Evolutionary conservation across 2,797 vertebrate genomes (phyloP), one percentile per base, ranked within the genome.

Genomic region (Microhierax caerulescens): DNA sequence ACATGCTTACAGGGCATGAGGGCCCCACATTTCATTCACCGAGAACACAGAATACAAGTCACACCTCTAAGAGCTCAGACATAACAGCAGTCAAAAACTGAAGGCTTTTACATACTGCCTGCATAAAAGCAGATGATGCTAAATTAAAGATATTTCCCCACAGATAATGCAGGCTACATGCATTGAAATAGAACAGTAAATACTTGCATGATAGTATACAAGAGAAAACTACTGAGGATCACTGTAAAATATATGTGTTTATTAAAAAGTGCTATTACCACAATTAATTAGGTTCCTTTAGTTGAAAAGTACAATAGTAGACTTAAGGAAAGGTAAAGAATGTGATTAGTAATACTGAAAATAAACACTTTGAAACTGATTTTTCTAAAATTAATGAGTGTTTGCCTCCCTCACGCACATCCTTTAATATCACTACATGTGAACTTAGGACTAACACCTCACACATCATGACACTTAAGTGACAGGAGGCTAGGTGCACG

Each of bases 401-500:
- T 57, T 19, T 28, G 28, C 63, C 12, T 9, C 13, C 3, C 10
- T 57, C 59, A 14, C 10, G 34, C 50, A 32, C 22, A 76, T 25
- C 69, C 56, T 64, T 64, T 73, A 32, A 3, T 19, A 77, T 7
- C 15, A 25, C 32, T 60, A n/a, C 3, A 3, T 14, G 25, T 36
- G 51, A 73, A 68, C 16, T 61, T 59, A 39, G 1, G 11, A 87
- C n/a, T 8, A 4, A 84, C 51, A 91, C 18, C 39, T 61, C 50
- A 48, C 23, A 41, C 21, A 79, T 61, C 45, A 50, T 2, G 2
- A 59, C n/a, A 22, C 19, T 69, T 36, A 24, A 0, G 0, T 18
- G 77, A 79, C 64, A 82, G 15, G 7, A 51, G 24, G 15, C 13
- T 56, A 64, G 28, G 6, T 20, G 22, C 13, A 34, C 9, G 30